Evolutionary conservation across 2,797 vertebrate species (phyloP), one percentile per base, ranked within the genome.

Genomic region (Melanotaenia trifasciata): DNA sequence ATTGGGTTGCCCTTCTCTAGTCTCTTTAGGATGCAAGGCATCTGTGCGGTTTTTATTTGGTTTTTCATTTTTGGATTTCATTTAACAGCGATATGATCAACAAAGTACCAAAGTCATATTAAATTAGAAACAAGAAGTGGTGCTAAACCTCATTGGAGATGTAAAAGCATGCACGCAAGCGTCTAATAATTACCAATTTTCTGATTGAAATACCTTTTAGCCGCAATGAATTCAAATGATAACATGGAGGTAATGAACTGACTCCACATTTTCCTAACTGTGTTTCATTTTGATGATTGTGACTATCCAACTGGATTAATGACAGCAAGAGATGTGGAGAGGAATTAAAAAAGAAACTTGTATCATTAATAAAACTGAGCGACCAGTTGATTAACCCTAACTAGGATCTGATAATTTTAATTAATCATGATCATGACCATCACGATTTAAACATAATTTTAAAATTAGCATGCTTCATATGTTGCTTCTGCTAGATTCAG

Each of bases 141-240:
- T 20, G 24, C 1, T 6, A 66, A 79, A 45, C 18, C 53, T 63
- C 28, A 63, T 67, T 58, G 24, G 20, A 50, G 22, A 71, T 32
- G 56, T 36, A 50, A 68, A 57, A 56, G 33, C 30, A 38, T 36
- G 40, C 24, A 35, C 13, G 56, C 60, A 28, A 54, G 24, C 24
- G 10, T 10, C 22, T 11, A 70, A 30, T 78, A 70, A 79, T 65
- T 71, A 38, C 22, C 45, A 70, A 63, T 79, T 77, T 76, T 74
- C 45, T 13, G 10, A 69, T n/a, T 83, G 54, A 64, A 76, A 67
- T 63, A 72, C 60, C 3, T 65, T 80, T 73, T 30, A 76, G 58
- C 53, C 18, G 67, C 57, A 30, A 20, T 26, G 36, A 58, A 35
- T 70, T 68, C 9, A 78, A 72, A 79, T 72, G 38, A 77, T 79